A percentile compares a stretch with the other conserved stretches of the same genome.
Evolutionary conservation across 2,113 vertebrate species (phyloP).

Genomic region (Lepus timidus): DNA sequence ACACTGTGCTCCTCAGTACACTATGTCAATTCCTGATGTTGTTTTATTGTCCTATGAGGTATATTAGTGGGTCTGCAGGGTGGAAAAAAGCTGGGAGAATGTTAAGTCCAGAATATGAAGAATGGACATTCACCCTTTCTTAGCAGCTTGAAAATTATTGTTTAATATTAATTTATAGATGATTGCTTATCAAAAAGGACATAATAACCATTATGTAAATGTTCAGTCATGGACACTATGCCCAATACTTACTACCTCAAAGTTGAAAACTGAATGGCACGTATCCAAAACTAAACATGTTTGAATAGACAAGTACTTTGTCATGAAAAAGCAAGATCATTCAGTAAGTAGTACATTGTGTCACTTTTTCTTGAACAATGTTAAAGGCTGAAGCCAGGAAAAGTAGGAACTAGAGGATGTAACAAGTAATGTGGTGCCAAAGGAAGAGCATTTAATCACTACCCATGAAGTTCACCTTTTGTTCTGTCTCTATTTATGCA

Average conservation of each 20-base stretch:
- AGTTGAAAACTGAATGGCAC: slow-evolving; percentile 76
- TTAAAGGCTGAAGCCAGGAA: slow-evolving; percentile 25
- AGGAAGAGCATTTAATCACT: slow-evolving; percentile 35
- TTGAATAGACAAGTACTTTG: slow-evolving; percentile 77
- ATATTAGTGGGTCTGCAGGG: slow-evolving; percentile 73
- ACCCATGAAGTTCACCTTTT: slow-evolving; percentile 38
- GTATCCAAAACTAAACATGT: slow-evolving; percentile 76
- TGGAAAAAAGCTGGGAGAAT: slow-evolving; percentile 76
- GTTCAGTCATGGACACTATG: slow-evolving; percentile 83
- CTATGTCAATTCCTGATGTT: slow-evolving; percentile 60
- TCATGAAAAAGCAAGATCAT: slow-evolving; percentile 69
- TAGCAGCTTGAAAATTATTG: slow-evolving; percentile 82
- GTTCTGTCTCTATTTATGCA: slow-evolving; percentile 21
- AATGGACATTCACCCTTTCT: slow-evolving; percentile 71
- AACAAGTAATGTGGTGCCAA: slow-evolving; percentile 17
- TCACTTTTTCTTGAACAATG: slow-evolving; percentile 46
- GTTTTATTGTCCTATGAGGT: slow-evolving; percentile 72
- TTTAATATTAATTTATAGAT: slow-evolving; percentile 86
- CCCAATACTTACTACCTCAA: slow-evolving; percentile 84
- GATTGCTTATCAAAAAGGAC: slow-evolving; percentile 84
- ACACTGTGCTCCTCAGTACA: slow-evolving; percentile 48
- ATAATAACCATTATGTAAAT: slow-evolving; percentile 88
- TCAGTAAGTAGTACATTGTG: not conserved
- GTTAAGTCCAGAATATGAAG: slow-evolving; percentile 81
- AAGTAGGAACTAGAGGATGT: not conserved